Conservation (phyloP, 1,140 invertebrate species). For the Ruditapes philippinarum region DNA sequence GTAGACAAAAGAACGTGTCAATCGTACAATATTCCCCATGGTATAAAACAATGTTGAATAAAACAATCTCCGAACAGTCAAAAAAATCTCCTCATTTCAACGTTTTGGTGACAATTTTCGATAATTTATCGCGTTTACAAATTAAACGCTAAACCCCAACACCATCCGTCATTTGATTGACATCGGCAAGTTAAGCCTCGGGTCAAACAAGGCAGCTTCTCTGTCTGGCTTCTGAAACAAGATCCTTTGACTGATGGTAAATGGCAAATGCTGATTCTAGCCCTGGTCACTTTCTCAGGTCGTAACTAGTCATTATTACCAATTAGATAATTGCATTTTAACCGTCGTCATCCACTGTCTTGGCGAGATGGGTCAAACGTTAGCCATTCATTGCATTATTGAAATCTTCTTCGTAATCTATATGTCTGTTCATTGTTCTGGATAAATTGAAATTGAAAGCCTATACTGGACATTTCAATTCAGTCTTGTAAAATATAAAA, state of each 20-base stretch:
- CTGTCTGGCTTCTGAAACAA: background rate
- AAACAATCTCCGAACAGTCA: too few relatives aligned
- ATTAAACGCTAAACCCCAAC: background rate
- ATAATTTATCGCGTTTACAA: too few relatives aligned
- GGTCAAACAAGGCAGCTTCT: slow-evolving; percentile 33
- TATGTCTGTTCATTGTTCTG: too few relatives aligned
- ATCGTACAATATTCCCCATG: too few relatives aligned
- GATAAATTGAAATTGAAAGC: too few relatives aligned
- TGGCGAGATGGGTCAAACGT: background rate
- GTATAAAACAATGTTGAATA: too few relatives aligned
- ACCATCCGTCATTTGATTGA: background rate
- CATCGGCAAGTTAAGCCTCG: slow-evolving; percentile 9
- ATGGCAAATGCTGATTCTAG: slow-evolving; percentile 47
- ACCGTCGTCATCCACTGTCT: slow-evolving; percentile 48
- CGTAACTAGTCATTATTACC: slow-evolving; percentile 22
- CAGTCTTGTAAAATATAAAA: too few relatives aligned
- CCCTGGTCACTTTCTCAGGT: slow-evolving; percentile 17
- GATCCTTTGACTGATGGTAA: slow-evolving; percentile 51
- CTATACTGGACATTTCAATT: too few relatives aligned
- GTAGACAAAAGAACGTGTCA: too few relatives aligned
- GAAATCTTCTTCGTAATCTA: too few relatives aligned
- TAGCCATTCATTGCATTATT: slow-evolving; percentile 28
- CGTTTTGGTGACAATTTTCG: too few relatives aligned
- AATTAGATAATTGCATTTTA: slow-evolving; percentile 63
- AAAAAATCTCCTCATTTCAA: too few relatives aligned